Conservation (phyloP, 2,797 vertebrate genomes). For the Oreortyx pictus region DNA sequence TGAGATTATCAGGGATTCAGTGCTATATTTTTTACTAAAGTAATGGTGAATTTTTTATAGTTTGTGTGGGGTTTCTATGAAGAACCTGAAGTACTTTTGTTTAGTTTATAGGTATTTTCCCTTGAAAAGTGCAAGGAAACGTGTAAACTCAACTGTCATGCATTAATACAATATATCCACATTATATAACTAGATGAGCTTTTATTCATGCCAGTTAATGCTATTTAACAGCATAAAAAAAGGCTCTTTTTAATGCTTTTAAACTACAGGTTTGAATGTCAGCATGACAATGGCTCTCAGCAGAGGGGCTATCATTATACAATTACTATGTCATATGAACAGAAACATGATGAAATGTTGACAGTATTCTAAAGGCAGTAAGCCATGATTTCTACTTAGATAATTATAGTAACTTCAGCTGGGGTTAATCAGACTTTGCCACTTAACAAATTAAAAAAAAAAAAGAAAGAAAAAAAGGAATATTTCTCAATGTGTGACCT, state of each 20-base stretch:
- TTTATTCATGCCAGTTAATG: slow-evolving; percentile 33
- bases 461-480: neutral
- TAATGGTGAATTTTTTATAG: neutral
- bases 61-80: neutral
- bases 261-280: neutral
- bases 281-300: neutral
- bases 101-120: neutral
- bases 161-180: neutral
- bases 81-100: neutral
- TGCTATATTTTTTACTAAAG: neutral
- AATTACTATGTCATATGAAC: neutral
- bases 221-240: neutral
- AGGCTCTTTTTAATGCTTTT: slow-evolving; percentile 18
- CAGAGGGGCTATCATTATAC: neutral
- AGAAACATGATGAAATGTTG: neutral
- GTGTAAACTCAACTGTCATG: neutral
- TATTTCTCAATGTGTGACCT: neutral
- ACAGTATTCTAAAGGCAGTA: neutral
- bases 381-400: neutral
- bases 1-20: neutral
- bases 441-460: neutral
- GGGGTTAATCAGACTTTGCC: neutral
- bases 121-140: neutral
- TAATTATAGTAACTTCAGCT: neutral
- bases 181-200: neutral